These are phyloP conservation scores for Synergus itoensis DNA, from an alignment of 2,888 invertebrate species.

Conservation along the genomic window DNA sequence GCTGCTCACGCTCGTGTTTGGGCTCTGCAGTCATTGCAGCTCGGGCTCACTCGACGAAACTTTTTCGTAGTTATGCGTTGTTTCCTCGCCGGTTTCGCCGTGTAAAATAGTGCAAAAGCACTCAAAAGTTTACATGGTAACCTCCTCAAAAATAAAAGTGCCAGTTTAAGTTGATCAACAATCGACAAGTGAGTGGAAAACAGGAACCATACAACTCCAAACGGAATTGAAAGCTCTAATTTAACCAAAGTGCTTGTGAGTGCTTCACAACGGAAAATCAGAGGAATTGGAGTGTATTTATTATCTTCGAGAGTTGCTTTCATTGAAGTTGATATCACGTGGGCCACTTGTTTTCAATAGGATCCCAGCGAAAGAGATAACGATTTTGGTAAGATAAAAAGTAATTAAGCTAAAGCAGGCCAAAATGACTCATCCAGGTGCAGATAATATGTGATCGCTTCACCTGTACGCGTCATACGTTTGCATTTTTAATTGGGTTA, in stretches of 20 bases:
- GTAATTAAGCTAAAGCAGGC: not conserved
- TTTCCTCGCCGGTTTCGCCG: not conserved
- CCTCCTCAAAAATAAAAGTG: not conserved
- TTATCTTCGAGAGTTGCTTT: not conserved
- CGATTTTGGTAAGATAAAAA: constrained; percentile 1
- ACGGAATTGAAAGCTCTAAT: constrained; percentile 12
- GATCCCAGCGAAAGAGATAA: not conserved
- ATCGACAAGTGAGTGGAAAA: constrained; percentile 15
- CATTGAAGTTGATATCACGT: constrained; percentile 24
- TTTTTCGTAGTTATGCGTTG: constrained; percentile 11
- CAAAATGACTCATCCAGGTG: not conserved
- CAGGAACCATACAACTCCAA: not conserved
- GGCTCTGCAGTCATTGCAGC: not conserved
- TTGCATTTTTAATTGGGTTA: constrained; percentile 15
- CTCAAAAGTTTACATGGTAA: not conserved
- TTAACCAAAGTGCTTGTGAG: constrained; percentile 20
- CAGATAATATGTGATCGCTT: not conserved
- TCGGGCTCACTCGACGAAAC: not conserved
- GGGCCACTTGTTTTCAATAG: not conserved
- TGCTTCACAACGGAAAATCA: constrained; percentile 6
- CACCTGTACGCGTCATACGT: not conserved
- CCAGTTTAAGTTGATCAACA: not conserved
- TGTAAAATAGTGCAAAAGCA: not conserved
- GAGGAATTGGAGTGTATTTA: constrained; percentile 14
- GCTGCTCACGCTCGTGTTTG: constrained; percentile 9